Conservation (phyloP, 2,888 invertebrate species). For the Nemotelus pantherinus region DNA sequence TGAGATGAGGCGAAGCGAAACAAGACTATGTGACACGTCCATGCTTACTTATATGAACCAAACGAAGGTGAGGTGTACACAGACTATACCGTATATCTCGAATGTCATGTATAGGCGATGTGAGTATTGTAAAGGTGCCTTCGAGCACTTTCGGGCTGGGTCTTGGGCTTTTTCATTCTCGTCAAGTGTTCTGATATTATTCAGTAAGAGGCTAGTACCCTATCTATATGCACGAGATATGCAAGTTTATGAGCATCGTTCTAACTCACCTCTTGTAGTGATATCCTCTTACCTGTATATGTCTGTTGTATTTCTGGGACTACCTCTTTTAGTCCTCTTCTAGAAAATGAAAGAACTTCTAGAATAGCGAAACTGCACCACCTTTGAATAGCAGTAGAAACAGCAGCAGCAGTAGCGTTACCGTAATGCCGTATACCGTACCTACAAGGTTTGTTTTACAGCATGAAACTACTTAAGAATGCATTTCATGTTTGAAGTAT, state of each 20-base stretch:
- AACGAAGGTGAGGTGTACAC: background rate
- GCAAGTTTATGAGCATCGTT: constrained; percentile 4
- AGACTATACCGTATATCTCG: background rate
- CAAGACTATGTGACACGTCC: constrained; percentile 40
- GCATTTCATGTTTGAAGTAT: constrained; percentile 51
- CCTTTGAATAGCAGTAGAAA: constrained; percentile 21
- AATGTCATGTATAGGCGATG: background rate
- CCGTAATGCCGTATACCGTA: constrained; percentile 1
- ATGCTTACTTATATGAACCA: background rate
- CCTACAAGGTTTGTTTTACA: constrained; percentile 48
- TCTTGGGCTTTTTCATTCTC: constrained; percentile 22
- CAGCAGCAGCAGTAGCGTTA: too few relatives aligned
- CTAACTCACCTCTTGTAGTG: background rate
- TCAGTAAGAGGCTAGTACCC: constrained; percentile 41
- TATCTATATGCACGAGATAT: constrained; percentile 48
- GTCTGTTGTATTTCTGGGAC: background rate
- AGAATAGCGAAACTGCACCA: background rate
- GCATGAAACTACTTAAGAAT: constrained; percentile 50
- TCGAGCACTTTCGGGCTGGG: constrained; percentile 25
- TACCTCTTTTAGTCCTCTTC: background rate
- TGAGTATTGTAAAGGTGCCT: constrained; percentile 19
- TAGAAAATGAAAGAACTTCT: constrained; percentile 2
- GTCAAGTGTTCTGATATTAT: constrained; percentile 30
- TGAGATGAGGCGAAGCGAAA: constrained; percentile 30
- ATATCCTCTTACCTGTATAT: background rate